Evolutionary conservation across 1,140 invertebrate genomes (phyloP), one percentile per base, ranked within the genome.

Genomic region (Halictus rubicundus): DNA sequence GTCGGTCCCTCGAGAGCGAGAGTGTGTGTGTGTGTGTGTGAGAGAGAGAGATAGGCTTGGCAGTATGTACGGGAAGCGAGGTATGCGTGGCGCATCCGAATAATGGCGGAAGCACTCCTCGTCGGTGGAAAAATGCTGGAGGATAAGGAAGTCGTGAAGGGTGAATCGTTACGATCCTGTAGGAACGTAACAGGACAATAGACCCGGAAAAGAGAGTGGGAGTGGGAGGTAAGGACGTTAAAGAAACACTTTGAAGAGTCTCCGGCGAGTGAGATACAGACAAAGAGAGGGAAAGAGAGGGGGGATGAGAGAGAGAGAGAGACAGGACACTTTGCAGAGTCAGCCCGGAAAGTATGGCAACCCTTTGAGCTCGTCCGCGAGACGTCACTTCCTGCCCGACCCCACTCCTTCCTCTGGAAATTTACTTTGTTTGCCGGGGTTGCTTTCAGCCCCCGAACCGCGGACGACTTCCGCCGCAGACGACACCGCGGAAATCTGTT

Each of bases 31-130:
- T 9, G 10, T 0, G 7, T 9, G 39, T 0, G 39, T 9, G 39
- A 42, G 39, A 4, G 42, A 46, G 42, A 46, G 42, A 46, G 10
- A 46, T 10, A 46, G 10, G 14, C 10, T 32, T 27, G 37, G 60
- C 42, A 65, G 37, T 32, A 14, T 52, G 61, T 8, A 64, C 6
- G 49, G 27, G 60, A 64, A 52, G 42, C 32, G 39, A 54, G 23
- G 46, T 5, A 23, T 52, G 32, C 27, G 42, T 39, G 42, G n/a
- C 23, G 46, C 25, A 39, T 65, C n/a, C 72, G 72, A 65, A 64
- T 74, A 39, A 74, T 73, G 42, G 70, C 59, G 59, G 39, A 61
- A 23, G 42, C 23, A 63, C 3, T 10, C 23, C 39, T 73, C 14
- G 12, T 5, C 9, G 25, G 5, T 23, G 27, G 16, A 74, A 66